Conservation (phyloP, 2,797 vertebrate species). For the Pipistrellus pipistrellus region DNA sequence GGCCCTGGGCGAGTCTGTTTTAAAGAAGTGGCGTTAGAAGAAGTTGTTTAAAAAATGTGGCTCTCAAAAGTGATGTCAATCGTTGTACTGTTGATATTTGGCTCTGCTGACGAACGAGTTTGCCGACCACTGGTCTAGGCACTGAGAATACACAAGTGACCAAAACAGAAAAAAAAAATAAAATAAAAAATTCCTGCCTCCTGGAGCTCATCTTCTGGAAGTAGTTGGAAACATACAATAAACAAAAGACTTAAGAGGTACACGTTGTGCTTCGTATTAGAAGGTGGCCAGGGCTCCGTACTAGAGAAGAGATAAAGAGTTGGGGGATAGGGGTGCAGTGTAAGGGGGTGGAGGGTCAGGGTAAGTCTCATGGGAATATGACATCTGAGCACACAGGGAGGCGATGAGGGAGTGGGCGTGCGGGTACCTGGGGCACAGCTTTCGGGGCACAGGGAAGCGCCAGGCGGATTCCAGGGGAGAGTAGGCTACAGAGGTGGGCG, state of each 20-base stretch:
- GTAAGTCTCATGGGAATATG: background rate
- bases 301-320: background rate
- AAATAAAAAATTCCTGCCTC: background rate
- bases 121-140: background rate
- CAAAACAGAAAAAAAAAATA: background rate
- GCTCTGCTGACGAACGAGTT: no score
- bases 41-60: no score
- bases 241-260: background rate
- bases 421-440: background rate
- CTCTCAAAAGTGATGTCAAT: no score
- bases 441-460: background rate
- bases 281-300: background rate
- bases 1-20: no score
- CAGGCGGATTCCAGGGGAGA: background rate
- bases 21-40: no score
- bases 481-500: background rate
- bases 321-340: rapidly evolving
- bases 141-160: background rate
- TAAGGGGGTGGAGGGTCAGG: background rate
- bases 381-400: rapidly evolving
- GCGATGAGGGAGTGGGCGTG: background rate
- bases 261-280: background rate
- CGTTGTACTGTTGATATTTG: no score
- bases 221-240: background rate
- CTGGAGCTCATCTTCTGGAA: background rate